Conservation (phyloP, 2,113 vertebrate species). For the Ariopsis seemanni region DNA sequence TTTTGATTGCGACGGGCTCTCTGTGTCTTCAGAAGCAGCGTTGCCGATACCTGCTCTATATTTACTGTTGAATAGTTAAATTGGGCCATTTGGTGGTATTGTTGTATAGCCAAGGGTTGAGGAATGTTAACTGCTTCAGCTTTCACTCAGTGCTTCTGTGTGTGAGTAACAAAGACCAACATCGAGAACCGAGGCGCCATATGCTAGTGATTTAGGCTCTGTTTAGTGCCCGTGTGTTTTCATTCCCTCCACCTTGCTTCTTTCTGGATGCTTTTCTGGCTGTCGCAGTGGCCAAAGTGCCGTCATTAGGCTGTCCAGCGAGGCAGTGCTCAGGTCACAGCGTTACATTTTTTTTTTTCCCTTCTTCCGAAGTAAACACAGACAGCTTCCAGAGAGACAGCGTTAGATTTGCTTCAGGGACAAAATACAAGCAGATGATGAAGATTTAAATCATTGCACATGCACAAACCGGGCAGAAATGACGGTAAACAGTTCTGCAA, state of each 20-base stretch:
- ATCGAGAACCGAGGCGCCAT: constrained; percentile 56
- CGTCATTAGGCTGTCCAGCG: constrained; percentile 66
- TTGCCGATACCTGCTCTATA: neutral
- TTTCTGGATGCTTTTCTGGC: constrained; percentile 66
- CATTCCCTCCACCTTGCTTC: constrained; percentile 21
- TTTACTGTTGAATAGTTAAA: neutral
- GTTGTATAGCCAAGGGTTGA: constrained; percentile 15
- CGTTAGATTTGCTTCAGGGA: too few species aligned
- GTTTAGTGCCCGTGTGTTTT: constrained; percentile 44
- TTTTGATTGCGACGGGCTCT: neutral
- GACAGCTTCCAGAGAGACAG: constrained; percentile 22
- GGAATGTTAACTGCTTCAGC: constrained; percentile 42
- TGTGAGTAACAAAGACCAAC: constrained; percentile 43
- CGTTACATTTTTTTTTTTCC: constrained; percentile 54
- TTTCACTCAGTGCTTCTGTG: constrained; percentile 18
- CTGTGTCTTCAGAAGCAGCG: neutral
- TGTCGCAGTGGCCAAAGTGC: constrained; percentile 71
- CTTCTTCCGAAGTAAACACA: constrained; percentile 41
- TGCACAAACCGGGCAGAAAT: neutral
- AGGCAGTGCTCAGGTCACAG: constrained; percentile 64
- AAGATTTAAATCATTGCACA: neutral
- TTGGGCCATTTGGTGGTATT: constrained; percentile 4
- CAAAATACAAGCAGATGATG: too few species aligned
- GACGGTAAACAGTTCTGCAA: neutral
- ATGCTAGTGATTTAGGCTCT: constrained; percentile 71